Evolutionary conservation across 2,113 vertebrate genomes (phyloP), one percentile per base, ranked within the genome.

Genomic region (Anoplopoma fimbria): DNA sequence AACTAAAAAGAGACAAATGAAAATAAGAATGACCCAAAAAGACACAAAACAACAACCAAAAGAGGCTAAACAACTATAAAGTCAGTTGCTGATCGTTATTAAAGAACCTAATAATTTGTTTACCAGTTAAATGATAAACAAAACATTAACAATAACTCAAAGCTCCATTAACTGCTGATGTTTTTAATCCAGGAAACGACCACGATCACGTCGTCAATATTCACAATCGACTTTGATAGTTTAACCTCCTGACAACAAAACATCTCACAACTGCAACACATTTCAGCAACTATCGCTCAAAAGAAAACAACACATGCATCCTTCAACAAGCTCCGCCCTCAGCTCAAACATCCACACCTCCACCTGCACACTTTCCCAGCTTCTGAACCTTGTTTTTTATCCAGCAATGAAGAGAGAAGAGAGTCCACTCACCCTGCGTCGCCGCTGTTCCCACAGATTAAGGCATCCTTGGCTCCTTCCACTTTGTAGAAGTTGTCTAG

Each of bases 391-490:
- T 61, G 57, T 33, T 21, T 33, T 33, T 38, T 9, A 1, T 9
- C 36, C 23, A 5, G 21, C 8, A 42, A 27, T 17, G 2, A 29
- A 60, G 29, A 63, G 17, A n/a, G 51, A 17, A 10, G 0, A 0
- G 1, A 19, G 33, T 33, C 0, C 27, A 92, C 97, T 93, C 95
- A 99, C 98, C 98, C 97, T 19, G 98, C 97, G n/a, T 99, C 98
- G 29, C 92, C 95, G 91, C 97, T 96, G 83, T 97, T 96, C 70
- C 98, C 98, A 14, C 98, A 99, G 81, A 99, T 95, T 68, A 99
- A 91, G 49, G 97, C 95, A 15, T 99, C 98, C 8, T 96, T 96
- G 34, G 96, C 96, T 71, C 97, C 98, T 1, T 97, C 97, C 92
- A 97, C 96, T 80, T 97, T 95, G 88, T 96, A 97, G 91, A 96